Conservation (phyloP, 2,888 invertebrate species). For the Catocala nupta region DNA sequence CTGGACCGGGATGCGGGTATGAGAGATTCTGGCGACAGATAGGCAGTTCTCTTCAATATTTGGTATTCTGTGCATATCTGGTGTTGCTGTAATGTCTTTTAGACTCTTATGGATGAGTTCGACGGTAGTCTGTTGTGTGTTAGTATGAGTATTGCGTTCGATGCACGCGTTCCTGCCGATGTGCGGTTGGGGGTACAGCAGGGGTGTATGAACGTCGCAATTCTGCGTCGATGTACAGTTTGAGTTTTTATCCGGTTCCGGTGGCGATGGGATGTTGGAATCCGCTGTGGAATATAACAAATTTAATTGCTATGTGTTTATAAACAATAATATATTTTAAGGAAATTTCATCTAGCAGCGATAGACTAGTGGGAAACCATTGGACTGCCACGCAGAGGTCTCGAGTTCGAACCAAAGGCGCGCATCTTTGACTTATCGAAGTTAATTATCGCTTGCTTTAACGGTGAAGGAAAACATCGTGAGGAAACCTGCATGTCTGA, state of each 20-base stretch:
- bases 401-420: too few species aligned
- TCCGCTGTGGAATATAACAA: constrained; percentile 43
- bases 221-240: constrained; percentile 63
- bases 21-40: constrained; percentile 71
- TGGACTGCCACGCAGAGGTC: too few species aligned
- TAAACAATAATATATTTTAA: too few species aligned
- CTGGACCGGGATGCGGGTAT: constrained; percentile 54
- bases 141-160: constrained; percentile 88
- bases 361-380: too few species aligned
- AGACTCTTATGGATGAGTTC: constrained; percentile 89
- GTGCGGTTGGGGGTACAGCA: constrained; percentile 90
- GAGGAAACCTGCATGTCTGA: too few species aligned
- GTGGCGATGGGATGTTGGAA: constrained; percentile 42
- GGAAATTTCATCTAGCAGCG: too few species aligned
- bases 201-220: constrained; percentile 81
- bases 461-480: too few species aligned
- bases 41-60: constrained; percentile 70
- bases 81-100: constrained; percentile 81
- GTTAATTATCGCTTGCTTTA: too few species aligned
- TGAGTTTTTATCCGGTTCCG: constrained; percentile 75
- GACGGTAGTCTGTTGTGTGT: constrained; percentile 84
- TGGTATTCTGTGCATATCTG: constrained; percentile 52
- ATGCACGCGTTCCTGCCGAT: constrained; percentile 96
- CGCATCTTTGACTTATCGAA: too few species aligned
- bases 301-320: too few species aligned